A percentile compares a stretch with the other conserved stretches of the same genome.
These are phyloP conservation scores for Lutjanus argentimaculatus DNA, from an alignment of 2,797 vertebrate genomes.

Conservation along the genomic window DNA sequence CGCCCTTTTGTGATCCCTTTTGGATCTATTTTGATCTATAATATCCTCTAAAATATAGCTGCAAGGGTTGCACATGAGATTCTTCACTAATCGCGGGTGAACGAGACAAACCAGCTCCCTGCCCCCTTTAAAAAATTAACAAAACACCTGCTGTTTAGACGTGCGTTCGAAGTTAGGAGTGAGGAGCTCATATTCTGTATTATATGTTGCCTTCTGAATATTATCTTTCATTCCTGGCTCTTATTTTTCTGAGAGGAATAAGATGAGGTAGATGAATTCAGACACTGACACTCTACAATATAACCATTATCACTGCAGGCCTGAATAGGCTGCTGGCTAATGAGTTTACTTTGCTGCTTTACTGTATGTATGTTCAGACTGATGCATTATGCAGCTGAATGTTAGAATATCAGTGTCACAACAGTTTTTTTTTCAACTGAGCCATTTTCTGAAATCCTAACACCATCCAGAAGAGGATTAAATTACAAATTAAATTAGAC, in stretches of 20 bases:
- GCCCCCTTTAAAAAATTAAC: too few relatives aligned
- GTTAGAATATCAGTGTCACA: constrained; percentile 16
- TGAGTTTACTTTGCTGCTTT: not conserved
- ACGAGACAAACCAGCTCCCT: too few relatives aligned
- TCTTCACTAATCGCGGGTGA: too few relatives aligned
- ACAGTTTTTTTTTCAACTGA: constrained; percentile 8
- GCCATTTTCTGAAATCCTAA: constrained; percentile 21
- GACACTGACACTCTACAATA: not conserved
- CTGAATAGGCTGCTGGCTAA: not conserved
- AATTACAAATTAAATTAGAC: constrained; percentile 58
- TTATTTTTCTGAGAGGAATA: not conserved
- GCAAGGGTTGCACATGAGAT: too few relatives aligned
- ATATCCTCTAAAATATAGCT: too few relatives aligned
- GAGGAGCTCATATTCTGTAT: not conserved
- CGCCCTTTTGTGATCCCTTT: too few relatives aligned
- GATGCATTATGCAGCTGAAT: constrained; percentile 2
- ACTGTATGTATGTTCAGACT: not conserved
- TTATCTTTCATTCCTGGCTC: not conserved
- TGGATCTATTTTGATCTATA: too few relatives aligned
- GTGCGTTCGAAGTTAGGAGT: not conserved
- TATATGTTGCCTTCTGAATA: not conserved
- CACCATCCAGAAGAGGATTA: constrained; percentile 31
- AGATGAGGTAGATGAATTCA: constrained; percentile 8
- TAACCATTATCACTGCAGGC: not conserved
- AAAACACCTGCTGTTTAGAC: too few relatives aligned